A percentile compares a stretch with the other conserved stretches of the same genome.
These are phyloP conservation scores for Trematomus bernacchii DNA, from an alignment of 2,797 vertebrate species.

Conservation along the genomic window DNA sequence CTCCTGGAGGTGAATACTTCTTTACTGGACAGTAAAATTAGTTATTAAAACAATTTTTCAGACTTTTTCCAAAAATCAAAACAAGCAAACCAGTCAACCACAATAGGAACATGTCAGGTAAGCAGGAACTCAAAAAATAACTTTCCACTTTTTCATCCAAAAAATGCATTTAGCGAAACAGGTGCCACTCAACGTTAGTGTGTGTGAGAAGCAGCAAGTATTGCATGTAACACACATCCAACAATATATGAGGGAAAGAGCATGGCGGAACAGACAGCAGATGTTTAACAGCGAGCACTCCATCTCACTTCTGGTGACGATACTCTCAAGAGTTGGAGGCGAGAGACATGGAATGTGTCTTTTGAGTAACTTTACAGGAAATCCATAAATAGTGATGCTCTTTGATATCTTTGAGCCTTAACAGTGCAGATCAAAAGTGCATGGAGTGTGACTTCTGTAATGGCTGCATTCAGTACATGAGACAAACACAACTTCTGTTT, in stretches of 20 bases:
- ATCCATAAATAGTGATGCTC: conserved; percentile 9
- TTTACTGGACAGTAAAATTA: neutral
- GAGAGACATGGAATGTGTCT: conserved; percentile 7
- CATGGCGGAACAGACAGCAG: conserved; percentile 12
- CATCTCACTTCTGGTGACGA: conserved; percentile 20
- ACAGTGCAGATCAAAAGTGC: neutral
- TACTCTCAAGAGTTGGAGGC: conserved; percentile 21
- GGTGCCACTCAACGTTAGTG: neutral
- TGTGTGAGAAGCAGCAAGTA: neutral
- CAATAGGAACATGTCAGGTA: neutral
- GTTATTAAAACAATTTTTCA: neutral
- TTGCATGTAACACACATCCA: conserved; percentile 8
- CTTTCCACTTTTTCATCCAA: neutral
- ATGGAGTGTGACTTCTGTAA: conserved; percentile 10
- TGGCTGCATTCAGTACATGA: conserved; percentile 13
- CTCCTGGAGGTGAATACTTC: neutral
- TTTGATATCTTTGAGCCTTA: conserved; percentile 1
- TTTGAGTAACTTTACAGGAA: conserved; percentile 51
- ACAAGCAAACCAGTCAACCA: conserved; percentile 11
- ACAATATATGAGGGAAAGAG: neutral
- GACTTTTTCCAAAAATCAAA: neutral
- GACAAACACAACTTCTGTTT: neutral
- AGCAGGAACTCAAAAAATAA: neutral
- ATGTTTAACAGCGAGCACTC: conserved; percentile 17
- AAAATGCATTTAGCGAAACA: neutral